Base-by-base conservation (phyloP, 2,797 vertebrate species). In the Sparus aurata region DNA sequence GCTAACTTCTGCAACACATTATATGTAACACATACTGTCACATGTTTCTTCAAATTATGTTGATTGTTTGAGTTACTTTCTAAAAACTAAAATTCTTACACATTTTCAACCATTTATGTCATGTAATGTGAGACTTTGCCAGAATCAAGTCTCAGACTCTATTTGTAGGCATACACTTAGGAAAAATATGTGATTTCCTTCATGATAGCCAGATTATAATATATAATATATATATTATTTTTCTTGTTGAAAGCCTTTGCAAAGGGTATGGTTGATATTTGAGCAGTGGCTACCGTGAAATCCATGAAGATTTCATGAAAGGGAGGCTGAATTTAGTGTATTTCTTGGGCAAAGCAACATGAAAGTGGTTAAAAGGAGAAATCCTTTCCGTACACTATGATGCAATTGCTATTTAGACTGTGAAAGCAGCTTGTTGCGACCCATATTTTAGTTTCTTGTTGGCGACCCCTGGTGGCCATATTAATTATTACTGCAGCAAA, bases 311-410 rank as follows among this genome's bases (percentile, higher is more conserved):
- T 18, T 17, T 57, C 9, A 58, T 38, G 11, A 30, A 47, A 18
- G 23, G 49, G 22, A 41, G 12, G 17, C 0, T 69, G 45, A 23
- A 47, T 41, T 58, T 43, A 50, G 1, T 17, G 46, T n/a, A 15
- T 23, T 38, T 57, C 43, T 22, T 25, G 7, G 9, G 9, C 5
- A 65, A 61, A 52, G 67, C 38, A 17, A 12, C 30, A 54, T 23
- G 20, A 34, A 49, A 73, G n/a, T 12, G 12, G 41, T 43, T 43
- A 17, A 55, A 53, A 53, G 25, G 69, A 16, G 5, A 77, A 62
- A 59, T 61, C 25, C 3, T 59, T 69, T 58, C 16, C 4, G 23
- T 4, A 43, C 12, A 3, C 12, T 13, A 13, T 11, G 4, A 13
- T 43, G 41, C 41, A 12, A 12, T 12, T 43, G 27, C 27, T 30